These are phyloP conservation scores for Muricea muricata DNA, from an alignment of 92 coral and sea anemone species.

Conservation along the genomic window DNA sequence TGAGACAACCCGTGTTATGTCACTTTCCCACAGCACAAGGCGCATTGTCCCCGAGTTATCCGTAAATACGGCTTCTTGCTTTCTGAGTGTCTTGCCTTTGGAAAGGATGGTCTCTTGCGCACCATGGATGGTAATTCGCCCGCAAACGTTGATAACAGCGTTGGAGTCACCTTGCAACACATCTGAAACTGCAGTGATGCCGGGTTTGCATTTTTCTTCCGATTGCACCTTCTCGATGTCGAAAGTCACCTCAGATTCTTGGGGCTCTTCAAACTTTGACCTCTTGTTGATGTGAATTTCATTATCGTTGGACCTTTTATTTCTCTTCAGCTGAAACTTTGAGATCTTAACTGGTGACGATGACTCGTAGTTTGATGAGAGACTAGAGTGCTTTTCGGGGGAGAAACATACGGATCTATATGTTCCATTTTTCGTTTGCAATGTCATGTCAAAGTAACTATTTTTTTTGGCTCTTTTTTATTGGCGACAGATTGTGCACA, in stretches of 20 bases:
- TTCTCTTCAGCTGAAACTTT: too few relatives aligned
- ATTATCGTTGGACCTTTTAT: too few relatives aligned
- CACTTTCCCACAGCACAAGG: neutral
- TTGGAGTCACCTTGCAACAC: neutral
- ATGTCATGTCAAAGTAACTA: conserved; percentile 57
- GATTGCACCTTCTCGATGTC: conserved; percentile 17
- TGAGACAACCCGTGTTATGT: neutral
- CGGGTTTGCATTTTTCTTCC: neutral
- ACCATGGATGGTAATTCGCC: conserved; percentile 6
- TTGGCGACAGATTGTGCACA: too few relatives aligned
- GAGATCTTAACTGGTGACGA: conserved; percentile 65
- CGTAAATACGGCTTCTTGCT: conserved; percentile 32
- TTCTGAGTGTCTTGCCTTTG: conserved; percentile 50
- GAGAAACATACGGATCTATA: conserved; percentile 71
- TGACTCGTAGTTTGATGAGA: conserved; percentile 55
- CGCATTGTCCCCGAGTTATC: neutral
- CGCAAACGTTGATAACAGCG: conserved; percentile 21
- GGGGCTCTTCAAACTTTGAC: conserved; percentile 49
- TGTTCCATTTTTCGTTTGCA: conserved; percentile 48
- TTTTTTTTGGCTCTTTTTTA: conserved; percentile 66
- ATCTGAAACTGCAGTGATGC: neutral
- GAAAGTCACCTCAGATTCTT: conserved; percentile 34
- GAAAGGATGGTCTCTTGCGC: conserved; percentile 20
- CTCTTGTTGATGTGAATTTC: conserved; percentile 74
- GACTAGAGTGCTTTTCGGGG: conserved; percentile 66